Evolutionary conservation across 2,888 invertebrate genomes (phyloP), one percentile per base, ranked within the genome.

Genomic region (Tanypteryx hageni): DNA sequence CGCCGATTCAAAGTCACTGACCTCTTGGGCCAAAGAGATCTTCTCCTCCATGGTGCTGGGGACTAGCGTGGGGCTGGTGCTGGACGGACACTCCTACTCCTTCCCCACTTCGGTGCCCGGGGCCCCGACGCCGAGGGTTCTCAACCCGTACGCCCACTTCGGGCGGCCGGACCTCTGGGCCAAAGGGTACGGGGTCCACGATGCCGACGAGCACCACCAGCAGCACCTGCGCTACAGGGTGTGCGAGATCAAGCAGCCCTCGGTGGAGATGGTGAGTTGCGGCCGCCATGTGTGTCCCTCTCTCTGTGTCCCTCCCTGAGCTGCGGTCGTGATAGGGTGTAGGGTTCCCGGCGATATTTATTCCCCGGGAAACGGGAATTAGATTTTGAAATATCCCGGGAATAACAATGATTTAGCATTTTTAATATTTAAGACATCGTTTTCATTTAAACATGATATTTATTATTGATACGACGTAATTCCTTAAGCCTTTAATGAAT

Each of bases 201-300:
- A 93, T 93, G 84, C 44, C 0, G 89, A 64, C n/a, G 89, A 64
- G 16, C 89, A 89, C 0, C 89, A 89, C n/a, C 64, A 64, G 10
- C 89, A 89, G 64, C 94, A 93, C 92, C 94, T 94, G 16, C 93
- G 93, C 9, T 94, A 94, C 93, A 92, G 94, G 18, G 94, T 94
- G 76, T 94, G 94, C 91, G 94, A 94, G 93, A 94, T 94, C 84
- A 93, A 94, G 64, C 94, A 94, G 31, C 94, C 94, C 11, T 94
- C 94, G 7, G 94, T 94, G 92, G 94, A 94, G 93, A 94, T 94
- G 94, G 94, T 94, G 57, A 76, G 83, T 27, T 18, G 22, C 2
- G 9, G 7, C 44, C 14, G 0, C 44, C 83, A 3, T 8, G 9
- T 3, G 1, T 31, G 2, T 18, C 7, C 1, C 83, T 8, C 14